phyloP scores from a whole-genome alignment of 2,113 vertebrate genomes.

The Varanus salvator region DNA sequence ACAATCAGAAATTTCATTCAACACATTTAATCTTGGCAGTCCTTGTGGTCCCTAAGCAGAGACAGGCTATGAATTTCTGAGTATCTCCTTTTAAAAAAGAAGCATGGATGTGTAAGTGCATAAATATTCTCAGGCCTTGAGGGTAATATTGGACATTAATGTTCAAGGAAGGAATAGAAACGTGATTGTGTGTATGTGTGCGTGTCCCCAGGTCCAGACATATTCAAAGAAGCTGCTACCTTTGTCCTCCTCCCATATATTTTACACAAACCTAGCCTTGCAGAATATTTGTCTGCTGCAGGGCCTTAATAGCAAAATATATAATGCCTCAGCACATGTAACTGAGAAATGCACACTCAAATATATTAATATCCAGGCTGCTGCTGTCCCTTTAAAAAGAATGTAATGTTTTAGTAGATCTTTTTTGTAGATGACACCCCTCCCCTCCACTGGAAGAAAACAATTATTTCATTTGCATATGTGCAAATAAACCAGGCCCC shows the following conservation, averaged over 20 bases:
- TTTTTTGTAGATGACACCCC: neutral
- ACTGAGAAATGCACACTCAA: neutral
- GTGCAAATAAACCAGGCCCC: neutral
- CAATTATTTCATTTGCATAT: neutral
- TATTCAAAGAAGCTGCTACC: neutral
- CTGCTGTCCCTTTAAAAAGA: conserved; percentile 1
- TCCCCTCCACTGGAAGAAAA: neutral
- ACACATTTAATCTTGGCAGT: accelerated
- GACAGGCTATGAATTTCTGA: neutral
- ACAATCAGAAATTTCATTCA: neutral
- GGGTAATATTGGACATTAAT: neutral
- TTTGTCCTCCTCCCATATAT: neutral
- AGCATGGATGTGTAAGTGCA: accelerated
- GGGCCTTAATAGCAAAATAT: neutral
- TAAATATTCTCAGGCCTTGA: accelerated
- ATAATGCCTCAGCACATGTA: neutral
- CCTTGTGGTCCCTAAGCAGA: neutral
- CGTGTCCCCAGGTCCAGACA: neutral
- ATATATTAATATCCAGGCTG: neutral
- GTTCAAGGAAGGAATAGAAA: neutral
- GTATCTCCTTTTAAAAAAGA: neutral
- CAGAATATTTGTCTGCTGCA: neutral
- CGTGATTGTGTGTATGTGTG: too few species aligned
- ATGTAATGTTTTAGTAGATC: neutral
- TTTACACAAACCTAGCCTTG: neutral